Percentiles rank a stretch among this genome's conserved stretches.
Conservation (phyloP, 1,140 invertebrate genomes). For the Caenorhabditis inopinata region DNA sequence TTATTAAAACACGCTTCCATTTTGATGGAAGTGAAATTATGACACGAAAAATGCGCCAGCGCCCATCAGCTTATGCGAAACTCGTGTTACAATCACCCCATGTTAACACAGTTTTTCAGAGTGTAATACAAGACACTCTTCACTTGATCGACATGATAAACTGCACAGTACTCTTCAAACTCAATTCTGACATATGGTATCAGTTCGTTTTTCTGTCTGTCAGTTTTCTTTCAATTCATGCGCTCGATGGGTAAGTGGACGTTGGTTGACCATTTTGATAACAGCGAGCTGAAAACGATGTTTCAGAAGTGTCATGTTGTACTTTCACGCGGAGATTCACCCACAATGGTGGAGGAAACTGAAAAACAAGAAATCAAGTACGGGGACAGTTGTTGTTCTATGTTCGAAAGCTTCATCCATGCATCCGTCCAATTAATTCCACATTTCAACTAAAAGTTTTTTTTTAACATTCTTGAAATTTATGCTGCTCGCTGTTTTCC, state of each 20-base stretch:
- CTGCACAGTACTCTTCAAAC: slow-evolving; percentile 28
- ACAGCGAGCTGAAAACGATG: background rate
- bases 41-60: no score
- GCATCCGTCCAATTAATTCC: background rate
- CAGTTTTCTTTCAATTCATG: slow-evolving; percentile 22
- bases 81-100: slow-evolving; percentile 4
- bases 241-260: slow-evolving; percentile 21
- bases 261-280: slow-evolving; percentile 12
- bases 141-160: slow-evolving; percentile 25
- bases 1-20: no score
- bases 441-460: no score
- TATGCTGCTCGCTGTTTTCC: background rate
- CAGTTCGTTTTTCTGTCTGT: slow-evolving; percentile 21
- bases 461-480: background rate
- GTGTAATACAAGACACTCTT: slow-evolving; percentile 12
- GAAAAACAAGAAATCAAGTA: background rate
- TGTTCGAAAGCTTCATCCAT: background rate
- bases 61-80: no score
- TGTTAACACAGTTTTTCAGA: background rate
- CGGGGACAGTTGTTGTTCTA: background rate
- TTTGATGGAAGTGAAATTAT: no score
- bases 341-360: background rate
- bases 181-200: slow-evolving; percentile 15
- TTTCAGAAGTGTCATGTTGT: slow-evolving; percentile 26
- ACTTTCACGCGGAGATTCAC: slow-evolving; percentile 12